Conservation (phyloP, 2,888 invertebrate species). For the Lepeophtheirus nordmannii region DNA sequence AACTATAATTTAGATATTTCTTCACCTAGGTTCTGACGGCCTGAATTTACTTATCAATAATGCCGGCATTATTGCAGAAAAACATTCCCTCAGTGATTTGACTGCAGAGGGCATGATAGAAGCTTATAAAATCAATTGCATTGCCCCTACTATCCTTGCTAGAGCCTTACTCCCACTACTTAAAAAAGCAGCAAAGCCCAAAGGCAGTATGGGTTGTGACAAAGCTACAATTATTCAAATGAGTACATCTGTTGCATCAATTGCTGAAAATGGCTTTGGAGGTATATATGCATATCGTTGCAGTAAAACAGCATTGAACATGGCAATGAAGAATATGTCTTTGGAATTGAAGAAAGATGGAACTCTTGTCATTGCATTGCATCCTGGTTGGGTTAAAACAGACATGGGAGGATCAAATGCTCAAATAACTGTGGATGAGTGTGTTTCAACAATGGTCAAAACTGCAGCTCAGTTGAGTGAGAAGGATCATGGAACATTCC, state of each 20-base stretch:
- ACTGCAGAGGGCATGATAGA: slow-evolving; percentile 36
- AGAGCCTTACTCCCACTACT: slow-evolving; percentile 15
- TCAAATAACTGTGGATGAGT: slow-evolving; percentile 51
- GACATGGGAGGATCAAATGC: slow-evolving; percentile 72
- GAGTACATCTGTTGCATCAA: slow-evolving; percentile 17
- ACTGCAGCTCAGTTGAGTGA: slow-evolving; percentile 48
- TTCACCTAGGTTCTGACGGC: slow-evolving; percentile 49
- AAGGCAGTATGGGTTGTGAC: not conserved
- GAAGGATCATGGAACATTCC: slow-evolving; percentile 54
- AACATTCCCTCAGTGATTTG: not conserved
- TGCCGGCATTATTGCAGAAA: slow-evolving; percentile 47
- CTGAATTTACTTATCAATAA: slow-evolving; percentile 76
- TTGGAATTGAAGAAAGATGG: slow-evolving; percentile 56
- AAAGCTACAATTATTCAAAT: slow-evolving; percentile 13
- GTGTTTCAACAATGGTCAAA: slow-evolving; percentile 48
- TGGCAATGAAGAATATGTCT: slow-evolving; percentile 67
- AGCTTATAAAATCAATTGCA: slow-evolving; percentile 54
- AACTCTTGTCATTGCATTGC: slow-evolving; percentile 56
- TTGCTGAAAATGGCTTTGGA: slow-evolving; percentile 13
- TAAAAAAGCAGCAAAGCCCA: slow-evolving; percentile 9
- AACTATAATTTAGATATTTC: slow-evolving; percentile 29
- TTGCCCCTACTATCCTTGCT: slow-evolving; percentile 59
- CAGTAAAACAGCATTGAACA: slow-evolving; percentile 52
- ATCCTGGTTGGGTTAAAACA: slow-evolving; percentile 84
- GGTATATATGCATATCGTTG: slow-evolving; percentile 7